Evolutionary conservation across 2,888 invertebrate genomes (phyloP).

Genomic region (Callosobruchus maculatus): DNA sequence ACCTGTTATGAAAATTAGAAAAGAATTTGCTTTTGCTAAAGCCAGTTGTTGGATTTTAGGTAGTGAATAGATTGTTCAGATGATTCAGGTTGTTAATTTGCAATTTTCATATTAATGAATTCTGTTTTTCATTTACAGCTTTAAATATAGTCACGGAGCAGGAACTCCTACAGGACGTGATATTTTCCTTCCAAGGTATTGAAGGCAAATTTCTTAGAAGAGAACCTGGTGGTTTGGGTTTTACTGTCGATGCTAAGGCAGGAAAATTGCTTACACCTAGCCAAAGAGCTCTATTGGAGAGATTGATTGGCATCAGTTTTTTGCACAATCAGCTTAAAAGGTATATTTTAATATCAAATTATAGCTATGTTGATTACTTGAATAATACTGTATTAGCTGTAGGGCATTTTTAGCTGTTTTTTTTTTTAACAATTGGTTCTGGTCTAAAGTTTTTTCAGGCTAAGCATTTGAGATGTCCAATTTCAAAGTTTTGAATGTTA

Average conservation of each 20-base stretch:
- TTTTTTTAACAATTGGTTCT: no score
- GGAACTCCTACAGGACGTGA: constrained; percentile 51
- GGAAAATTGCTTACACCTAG: constrained; percentile 52
- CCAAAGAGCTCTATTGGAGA: constrained; percentile 62
- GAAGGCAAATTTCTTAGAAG: constrained; percentile 71
- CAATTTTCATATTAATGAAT: constrained; percentile 1
- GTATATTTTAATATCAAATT: constrained; percentile 1
- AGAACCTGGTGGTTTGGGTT: constrained; percentile 59
- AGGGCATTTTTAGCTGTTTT: no score
- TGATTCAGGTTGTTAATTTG: no score
- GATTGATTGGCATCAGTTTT: constrained; percentile 81
- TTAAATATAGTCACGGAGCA: constrained; percentile 21
- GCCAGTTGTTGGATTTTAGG: no score
- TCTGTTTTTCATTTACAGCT: constrained; percentile 17
- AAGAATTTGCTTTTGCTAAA: no score
- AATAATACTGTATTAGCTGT: no score
- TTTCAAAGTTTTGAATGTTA: no score
- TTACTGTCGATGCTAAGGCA: constrained; percentile 57
- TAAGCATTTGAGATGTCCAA: no score
- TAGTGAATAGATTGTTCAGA: no score
- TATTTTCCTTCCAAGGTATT: constrained; percentile 79
- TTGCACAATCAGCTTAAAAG: constrained; percentile 74
- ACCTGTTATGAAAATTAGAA: no score
- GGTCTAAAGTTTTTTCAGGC: no score
- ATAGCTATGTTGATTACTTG: no score